These are phyloP conservation scores for Felis chaus DNA, from an alignment of 2,113 vertebrate species.

Conservation along the genomic window DNA sequence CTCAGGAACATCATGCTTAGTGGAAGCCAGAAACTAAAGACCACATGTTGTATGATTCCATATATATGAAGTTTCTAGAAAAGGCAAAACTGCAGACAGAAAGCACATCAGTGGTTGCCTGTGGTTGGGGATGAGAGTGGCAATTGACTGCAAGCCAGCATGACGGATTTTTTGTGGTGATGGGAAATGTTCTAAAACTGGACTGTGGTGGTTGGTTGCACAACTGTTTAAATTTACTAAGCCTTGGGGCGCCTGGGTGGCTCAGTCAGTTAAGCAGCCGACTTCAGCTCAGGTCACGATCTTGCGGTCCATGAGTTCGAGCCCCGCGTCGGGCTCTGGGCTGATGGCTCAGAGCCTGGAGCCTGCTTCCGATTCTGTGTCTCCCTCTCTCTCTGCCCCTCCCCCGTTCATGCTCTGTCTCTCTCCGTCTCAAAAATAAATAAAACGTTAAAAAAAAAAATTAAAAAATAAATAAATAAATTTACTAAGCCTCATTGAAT, in stretches of 20 bases:
- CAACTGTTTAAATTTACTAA: not conserved
- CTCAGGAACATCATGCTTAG: not conserved
- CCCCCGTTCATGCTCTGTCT: no score
- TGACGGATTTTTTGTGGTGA: not conserved
- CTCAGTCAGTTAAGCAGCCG: no score
- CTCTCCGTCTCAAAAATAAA: no score
- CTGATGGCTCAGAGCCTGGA: no score
- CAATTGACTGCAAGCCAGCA: not conserved
- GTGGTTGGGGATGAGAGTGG: not conserved
- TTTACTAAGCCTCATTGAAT: not conserved
- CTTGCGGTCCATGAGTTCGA: no score
- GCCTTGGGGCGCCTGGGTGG: not conserved
- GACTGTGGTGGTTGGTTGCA: not conserved
- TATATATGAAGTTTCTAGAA: not conserved
- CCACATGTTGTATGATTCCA: not conserved
- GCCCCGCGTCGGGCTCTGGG: no score
- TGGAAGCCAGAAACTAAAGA: not conserved
- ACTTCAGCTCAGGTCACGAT: no score
- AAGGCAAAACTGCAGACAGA: not conserved
- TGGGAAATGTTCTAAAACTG: constrained; percentile 43
- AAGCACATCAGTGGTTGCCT: not conserved
- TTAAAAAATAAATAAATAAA: not conserved
- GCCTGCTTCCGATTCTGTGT: no score
- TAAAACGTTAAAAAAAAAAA: no score
- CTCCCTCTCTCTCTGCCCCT: no score